Evolutionary conservation across 2,113 vertebrate genomes (phyloP).

Genomic region (Labeo rohita): DNA sequence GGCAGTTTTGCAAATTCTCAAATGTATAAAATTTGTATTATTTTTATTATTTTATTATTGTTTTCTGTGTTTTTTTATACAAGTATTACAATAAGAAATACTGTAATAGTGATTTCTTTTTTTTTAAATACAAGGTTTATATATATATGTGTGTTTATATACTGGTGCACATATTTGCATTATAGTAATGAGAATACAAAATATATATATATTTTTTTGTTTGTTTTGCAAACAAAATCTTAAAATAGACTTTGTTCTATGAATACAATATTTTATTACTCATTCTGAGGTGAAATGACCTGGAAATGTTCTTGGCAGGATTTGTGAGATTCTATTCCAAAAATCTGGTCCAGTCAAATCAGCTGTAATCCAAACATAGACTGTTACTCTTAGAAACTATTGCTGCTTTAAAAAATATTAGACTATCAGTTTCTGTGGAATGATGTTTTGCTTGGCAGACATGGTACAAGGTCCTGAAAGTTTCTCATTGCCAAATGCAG

Average conservation of each 20-base stretch:
- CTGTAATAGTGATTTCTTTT: not conserved
- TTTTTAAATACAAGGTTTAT: too few species aligned
- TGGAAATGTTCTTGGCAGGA: slow-evolving; percentile 17
- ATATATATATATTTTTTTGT: too few species aligned
- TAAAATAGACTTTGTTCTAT: not conserved
- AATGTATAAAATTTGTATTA: not conserved
- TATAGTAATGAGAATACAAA: not conserved
- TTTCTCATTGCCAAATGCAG: not conserved
- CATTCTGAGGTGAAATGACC: not conserved
- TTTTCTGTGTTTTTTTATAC: not conserved
- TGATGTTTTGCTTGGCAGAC: not conserved
- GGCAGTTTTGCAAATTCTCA: not conserved
- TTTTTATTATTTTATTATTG: not conserved
- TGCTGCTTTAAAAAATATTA: not conserved
- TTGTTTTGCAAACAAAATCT: not conserved
- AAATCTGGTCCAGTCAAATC: slow-evolving; percentile 1
- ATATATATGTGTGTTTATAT: too few species aligned
- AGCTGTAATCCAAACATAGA: not conserved
- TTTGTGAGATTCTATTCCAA: not conserved
- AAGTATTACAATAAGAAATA: not conserved
- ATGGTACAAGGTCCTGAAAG: not conserved
- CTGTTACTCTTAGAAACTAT: not conserved
- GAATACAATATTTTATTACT: not conserved
- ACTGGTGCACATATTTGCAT: not conserved
- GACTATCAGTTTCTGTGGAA: not conserved